Base-by-base conservation (phyloP, 2,113 vertebrate species). In the Sylvietta virens region DNA sequence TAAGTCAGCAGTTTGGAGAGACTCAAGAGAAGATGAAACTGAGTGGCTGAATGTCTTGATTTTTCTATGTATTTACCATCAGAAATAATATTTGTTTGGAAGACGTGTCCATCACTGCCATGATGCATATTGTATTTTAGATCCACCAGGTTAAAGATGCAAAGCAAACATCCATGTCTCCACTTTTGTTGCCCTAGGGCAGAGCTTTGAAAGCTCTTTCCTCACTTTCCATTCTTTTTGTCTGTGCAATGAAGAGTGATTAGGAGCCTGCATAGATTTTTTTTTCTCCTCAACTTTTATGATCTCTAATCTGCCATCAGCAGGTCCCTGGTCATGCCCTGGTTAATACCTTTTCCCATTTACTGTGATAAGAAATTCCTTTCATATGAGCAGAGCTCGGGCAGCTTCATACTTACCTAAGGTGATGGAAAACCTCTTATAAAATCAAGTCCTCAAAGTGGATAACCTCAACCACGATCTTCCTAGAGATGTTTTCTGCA, bases 361-460 rank as follows among this genome's bases (percentile, higher is more conserved):
- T 88, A 73, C 10, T 57, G 18, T 42, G 56, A 77, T 88, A 88
- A 92, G 66, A 80, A 92, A 93, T 74, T 82, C 42, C 42, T 76
- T 86, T 89, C 69, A 47, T 66, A 44, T 66, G 28, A 94, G 39
- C 40, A 90, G 61, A 95, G 78, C 65, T 94, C 35, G 10, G 60
- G 47, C 53, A 74, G 37, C 47, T 92, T 74, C 78, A 81, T 64
- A 22, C 37, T 79, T 73, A 78, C 39, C 45, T 3, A 26, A 93
- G 69, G 54, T 88, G 92, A 94, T 93, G 48, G 64, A 92, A 97
- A 95, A 92, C 74, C 89, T 94, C 91, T 94, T 90, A 81, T 19
- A 84, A 94, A 97, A 88, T 92, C 79, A 95, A 88, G 45, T 4
- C n/a, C 60, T 95, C 48, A 26, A 53, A 74, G 53, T 51, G 47